phyloP scores from a whole-genome alignment of 2,797 vertebrate species.

The Alosa sapidissima region DNA sequence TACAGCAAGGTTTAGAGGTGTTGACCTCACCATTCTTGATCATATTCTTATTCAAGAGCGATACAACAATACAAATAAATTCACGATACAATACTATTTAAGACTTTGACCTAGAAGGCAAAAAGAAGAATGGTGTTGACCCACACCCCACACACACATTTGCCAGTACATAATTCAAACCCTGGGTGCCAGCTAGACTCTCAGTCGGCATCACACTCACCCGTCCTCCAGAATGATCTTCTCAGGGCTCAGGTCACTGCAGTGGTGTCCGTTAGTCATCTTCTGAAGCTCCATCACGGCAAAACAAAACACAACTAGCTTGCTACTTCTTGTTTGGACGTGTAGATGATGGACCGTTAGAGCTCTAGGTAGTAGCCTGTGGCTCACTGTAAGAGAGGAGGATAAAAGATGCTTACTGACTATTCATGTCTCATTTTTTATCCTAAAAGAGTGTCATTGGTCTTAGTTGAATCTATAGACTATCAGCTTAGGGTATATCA shows the following conservation, averaged over 20 bases:
- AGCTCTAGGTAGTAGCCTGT: not conserved
- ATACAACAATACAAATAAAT: too few species aligned
- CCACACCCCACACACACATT: not conserved
- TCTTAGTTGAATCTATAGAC: too few species aligned
- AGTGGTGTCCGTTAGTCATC: constrained; percentile 67
- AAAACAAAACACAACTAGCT: constrained; percentile 24
- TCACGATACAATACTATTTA: too few species aligned
- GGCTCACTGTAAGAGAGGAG: not conserved
- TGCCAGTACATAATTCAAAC: too few species aligned
- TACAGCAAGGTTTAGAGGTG: too few species aligned
- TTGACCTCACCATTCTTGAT: too few species aligned
- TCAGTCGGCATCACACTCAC: constrained; percentile 53
- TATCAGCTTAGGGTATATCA: too few species aligned
- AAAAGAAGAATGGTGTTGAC: too few species aligned
- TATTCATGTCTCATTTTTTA: not conserved
- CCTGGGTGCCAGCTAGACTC: not conserved
- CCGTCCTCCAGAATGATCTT: constrained; percentile 60
- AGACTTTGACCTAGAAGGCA: too few species aligned
- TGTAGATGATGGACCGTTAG: not conserved
- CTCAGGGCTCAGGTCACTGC: constrained; percentile 40
- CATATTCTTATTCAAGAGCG: too few species aligned
- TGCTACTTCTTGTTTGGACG: not conserved
- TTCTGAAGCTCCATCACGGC: constrained; percentile 74
- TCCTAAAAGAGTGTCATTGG: too few species aligned
- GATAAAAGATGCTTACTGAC: not conserved